These are phyloP conservation scores for Takifugu flavidus DNA, from an alignment of 2,113 vertebrate genomes.

Conservation along the genomic window DNA sequence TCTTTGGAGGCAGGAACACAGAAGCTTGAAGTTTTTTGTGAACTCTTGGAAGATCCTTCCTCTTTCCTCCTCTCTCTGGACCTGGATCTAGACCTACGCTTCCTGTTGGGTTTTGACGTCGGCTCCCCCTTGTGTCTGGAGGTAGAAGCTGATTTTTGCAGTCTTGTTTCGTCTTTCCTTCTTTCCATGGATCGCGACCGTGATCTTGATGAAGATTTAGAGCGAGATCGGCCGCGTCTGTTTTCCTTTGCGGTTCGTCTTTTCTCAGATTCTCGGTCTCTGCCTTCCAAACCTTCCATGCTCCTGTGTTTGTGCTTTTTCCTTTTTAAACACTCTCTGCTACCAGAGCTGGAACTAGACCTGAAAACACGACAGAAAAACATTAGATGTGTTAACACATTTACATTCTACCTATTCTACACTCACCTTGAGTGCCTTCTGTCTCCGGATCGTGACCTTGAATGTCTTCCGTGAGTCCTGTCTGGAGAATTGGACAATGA, in stretches of 20 bases:
- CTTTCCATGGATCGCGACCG: constrained; percentile 73
- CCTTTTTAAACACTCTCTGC: constrained; percentile 73
- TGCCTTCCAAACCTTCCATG: constrained; percentile 68
- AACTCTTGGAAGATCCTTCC: constrained; percentile 38
- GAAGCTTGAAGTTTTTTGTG: constrained; percentile 30
- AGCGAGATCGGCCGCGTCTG: constrained; percentile 67
- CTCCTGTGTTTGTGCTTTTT: constrained; percentile 64
- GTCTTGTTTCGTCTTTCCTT: constrained; percentile 63
- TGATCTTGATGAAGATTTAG: constrained; percentile 54
- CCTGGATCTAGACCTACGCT: constrained; percentile 57
- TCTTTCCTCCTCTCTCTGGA: constrained; percentile 79
- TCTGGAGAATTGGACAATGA: constrained; percentile 69
- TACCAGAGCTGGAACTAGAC: constrained; percentile 73
- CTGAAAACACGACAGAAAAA: constrained; percentile 25
- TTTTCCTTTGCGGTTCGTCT: constrained; percentile 58
- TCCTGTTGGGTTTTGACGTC: constrained; percentile 70
- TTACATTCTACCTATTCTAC: neutral
- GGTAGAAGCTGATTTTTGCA: constrained; percentile 49
- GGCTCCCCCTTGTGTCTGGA: constrained; percentile 56
- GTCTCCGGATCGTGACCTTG: constrained; percentile 54
- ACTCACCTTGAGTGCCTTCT: constrained; percentile 48
- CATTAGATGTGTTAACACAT: neutral
- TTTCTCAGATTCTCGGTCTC: constrained; percentile 49
- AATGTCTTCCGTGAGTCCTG: constrained; percentile 62
- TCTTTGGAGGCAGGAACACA: constrained; percentile 33